Conservation (phyloP, 2,113 vertebrate genomes). For the Lipophrys pholis region DNA sequence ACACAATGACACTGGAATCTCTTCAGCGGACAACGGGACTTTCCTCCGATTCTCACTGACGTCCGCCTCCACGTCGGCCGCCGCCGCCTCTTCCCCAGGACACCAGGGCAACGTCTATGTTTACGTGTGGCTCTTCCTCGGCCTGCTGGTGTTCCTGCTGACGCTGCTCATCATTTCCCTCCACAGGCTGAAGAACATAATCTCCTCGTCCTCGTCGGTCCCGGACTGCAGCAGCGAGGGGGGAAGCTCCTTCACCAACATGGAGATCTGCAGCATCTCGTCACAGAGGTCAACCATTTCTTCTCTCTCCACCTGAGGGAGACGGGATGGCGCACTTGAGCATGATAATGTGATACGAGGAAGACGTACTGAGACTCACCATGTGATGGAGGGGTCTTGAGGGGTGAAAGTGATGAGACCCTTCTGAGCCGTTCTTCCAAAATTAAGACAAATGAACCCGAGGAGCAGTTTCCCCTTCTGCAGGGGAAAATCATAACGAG, state of each 20-base stretch:
- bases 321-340: constrained; percentile 58
- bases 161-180: constrained; percentile 93
- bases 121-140: constrained; percentile 96
- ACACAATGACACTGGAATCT: constrained; percentile 69
- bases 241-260: constrained; percentile 96
- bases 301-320: constrained; percentile 88
- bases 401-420: constrained; percentile 11
- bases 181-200: constrained; percentile 96
- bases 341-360: neutral
- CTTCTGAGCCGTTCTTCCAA: constrained; percentile 7
- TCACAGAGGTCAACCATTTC: constrained; percentile 93
- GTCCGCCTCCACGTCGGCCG: constrained; percentile 87
- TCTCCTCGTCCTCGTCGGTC: constrained; percentile 93
- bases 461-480: neutral
- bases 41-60: constrained; percentile 91
- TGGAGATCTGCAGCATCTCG: constrained; percentile 97
- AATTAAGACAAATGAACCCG: constrained; percentile 20
- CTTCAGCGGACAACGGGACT: constrained; percentile 85
- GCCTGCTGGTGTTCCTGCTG: constrained; percentile 93
- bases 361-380: neutral
- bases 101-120: constrained; percentile 90
- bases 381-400: constrained; percentile 22
- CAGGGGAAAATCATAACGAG: constrained; percentile 11
- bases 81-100: constrained; percentile 83
- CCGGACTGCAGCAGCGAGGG: constrained; percentile 92